Percentiles rank a stretch among this genome's conserved stretches.
Conservation (phyloP, 2,113 vertebrate species). For the Stomatorhinus ivindoensis region DNA sequence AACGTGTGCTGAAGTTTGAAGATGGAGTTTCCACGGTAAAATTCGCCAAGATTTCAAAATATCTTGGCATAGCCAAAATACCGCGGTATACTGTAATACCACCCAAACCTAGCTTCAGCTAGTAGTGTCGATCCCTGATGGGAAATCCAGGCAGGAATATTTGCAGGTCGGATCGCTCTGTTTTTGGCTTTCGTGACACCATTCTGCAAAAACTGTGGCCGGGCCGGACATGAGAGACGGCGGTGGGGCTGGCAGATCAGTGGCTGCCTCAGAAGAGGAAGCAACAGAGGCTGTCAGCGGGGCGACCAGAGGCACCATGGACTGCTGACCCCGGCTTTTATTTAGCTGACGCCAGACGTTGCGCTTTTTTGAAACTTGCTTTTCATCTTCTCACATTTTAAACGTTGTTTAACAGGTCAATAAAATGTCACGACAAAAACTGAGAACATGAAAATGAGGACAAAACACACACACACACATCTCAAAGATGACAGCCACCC, state of each 20-base stretch:
- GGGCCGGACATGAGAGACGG: neutral
- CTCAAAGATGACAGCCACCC: neutral
- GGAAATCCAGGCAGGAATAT: neutral
- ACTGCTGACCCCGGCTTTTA: slow-evolving; percentile 31
- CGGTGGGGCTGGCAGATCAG: slow-evolving; percentile 2
- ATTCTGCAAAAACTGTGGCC: neutral
- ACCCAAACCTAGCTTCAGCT: neutral
- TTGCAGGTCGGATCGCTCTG: neutral
- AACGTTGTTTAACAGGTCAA: neutral
- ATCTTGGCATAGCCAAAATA: neutral
- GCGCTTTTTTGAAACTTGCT: neutral
- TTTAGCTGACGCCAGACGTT: neutral
- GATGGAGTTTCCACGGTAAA: neutral
- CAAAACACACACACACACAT: neutral
- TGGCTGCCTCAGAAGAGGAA: slow-evolving; percentile 30
- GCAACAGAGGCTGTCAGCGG: slow-evolving; percentile 21
- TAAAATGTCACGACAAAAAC: neutral
- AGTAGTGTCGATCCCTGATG: neutral
- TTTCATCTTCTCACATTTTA: neutral
- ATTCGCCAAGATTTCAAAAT: neutral
- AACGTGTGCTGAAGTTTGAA: neutral
- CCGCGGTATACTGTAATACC: neutral
- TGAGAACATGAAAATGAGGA: neutral
- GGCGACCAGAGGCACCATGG: slow-evolving; percentile 29
- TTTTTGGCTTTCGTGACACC: neutral